Conservation (phyloP, 2,113 vertebrate genomes). For the Hoplias malabaricus region DNA sequence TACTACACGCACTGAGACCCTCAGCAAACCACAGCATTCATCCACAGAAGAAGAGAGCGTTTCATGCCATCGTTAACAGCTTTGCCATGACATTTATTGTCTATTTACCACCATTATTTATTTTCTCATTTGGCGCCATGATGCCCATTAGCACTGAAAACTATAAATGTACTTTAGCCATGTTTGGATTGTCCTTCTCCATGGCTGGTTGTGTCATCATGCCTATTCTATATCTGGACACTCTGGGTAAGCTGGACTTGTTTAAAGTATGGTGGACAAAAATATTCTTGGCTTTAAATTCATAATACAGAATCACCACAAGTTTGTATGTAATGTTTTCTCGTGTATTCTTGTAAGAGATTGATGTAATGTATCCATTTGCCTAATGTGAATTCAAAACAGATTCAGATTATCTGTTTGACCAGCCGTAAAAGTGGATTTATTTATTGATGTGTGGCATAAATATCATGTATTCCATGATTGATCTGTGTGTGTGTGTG, state of each 20-base stretch:
- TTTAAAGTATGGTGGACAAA: not conserved
- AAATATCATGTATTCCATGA: too few relatives aligned
- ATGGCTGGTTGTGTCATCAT: constrained; percentile 7
- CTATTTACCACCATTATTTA: constrained; percentile 16
- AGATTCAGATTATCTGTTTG: too few relatives aligned
- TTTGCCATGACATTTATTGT: constrained; percentile 6
- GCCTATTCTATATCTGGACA: constrained; percentile 19
- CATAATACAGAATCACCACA: too few relatives aligned
- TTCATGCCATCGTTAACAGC: constrained; percentile 27
- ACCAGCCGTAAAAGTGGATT: too few relatives aligned
- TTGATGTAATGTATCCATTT: too few relatives aligned
- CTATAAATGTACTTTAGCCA: not conserved
- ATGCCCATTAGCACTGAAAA: not conserved
- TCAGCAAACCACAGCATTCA: constrained; percentile 24
- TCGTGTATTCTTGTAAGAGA: too few relatives aligned
- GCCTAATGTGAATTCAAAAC: too few relatives aligned
- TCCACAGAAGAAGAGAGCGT: constrained; percentile 34
- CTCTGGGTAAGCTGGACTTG: constrained; percentile 3
- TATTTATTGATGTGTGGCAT: too few relatives aligned
- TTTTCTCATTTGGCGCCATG: constrained; percentile 2
- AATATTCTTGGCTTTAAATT: not conserved
- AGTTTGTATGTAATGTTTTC: too few relatives aligned
- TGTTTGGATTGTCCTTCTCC: not conserved
- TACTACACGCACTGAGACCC: constrained; percentile 20
- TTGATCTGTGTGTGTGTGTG: too few relatives aligned